These are phyloP conservation scores for Cygnus atratus DNA, from an alignment of 2,113 vertebrate species.

Conservation along the genomic window DNA sequence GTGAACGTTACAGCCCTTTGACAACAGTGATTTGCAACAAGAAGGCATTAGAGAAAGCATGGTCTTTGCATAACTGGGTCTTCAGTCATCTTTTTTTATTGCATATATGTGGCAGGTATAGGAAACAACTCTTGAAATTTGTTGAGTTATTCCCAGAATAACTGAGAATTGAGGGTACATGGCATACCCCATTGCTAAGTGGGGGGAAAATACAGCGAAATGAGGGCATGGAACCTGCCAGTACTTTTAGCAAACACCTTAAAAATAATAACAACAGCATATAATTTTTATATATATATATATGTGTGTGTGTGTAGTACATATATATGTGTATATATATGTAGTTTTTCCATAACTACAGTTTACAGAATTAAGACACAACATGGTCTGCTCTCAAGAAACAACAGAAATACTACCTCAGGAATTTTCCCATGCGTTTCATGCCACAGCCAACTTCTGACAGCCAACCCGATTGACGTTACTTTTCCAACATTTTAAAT, in stretches of 20 bases:
- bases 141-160: background rate
- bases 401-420: background rate
- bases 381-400: background rate
- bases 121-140: background rate
- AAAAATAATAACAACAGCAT: background rate
- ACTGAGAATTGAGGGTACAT: background rate
- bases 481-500: background rate
- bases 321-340: too few relatives aligned
- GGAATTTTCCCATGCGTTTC: background rate
- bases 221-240: background rate
- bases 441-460: background rate
- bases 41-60: background rate
- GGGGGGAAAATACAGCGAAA: background rate
- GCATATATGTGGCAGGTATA: background rate
- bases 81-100: background rate
- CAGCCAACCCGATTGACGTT: background rate
- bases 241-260: background rate
- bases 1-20: background rate
- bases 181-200: background rate
- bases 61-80: background rate
- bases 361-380: background rate
- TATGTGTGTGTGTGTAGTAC: too few relatives aligned
- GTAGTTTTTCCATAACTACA: background rate
- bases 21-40: background rate
- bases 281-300: background rate